Evolutionary conservation across 64 coral and sea anemone genomes (phyloP).

Genomic region (Actinia tenebrosa): DNA sequence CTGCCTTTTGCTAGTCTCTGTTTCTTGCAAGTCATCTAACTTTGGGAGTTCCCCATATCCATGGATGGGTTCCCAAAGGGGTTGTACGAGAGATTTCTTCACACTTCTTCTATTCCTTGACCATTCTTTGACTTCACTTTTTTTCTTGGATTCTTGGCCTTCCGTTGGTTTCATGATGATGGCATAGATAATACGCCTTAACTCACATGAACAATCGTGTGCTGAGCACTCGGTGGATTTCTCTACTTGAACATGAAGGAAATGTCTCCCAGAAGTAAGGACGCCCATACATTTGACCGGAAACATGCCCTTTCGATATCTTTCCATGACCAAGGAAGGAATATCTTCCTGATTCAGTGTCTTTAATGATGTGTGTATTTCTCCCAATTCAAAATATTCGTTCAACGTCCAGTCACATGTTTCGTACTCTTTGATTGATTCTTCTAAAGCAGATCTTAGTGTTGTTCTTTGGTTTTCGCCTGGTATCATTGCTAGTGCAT

Average conservation of each 20-base stretch:
- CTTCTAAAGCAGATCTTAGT: conserved; percentile 20
- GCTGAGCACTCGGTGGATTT: conserved; percentile 42
- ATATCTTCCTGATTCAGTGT: background rate
- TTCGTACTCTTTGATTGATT: conserved; percentile 47
- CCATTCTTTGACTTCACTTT: conserved; percentile 40
- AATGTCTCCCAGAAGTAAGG: conserved; percentile 20
- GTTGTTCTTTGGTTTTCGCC: background rate
- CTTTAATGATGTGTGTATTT: conserved; percentile 27
- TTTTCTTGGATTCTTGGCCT: background rate
- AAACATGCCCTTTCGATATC: conserved; percentile 49
- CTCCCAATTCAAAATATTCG: conserved; percentile 22
- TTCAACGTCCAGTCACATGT: conserved; percentile 27
- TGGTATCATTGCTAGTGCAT: conserved; percentile 21
- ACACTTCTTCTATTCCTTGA: conserved; percentile 34
- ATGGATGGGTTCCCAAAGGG: background rate
- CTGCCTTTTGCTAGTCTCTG: background rate
- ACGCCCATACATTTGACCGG: conserved; percentile 31
- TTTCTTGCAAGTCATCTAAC: conserved; percentile 20
- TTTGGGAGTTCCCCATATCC: conserved; percentile 22
- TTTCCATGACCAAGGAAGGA: conserved; percentile 25
- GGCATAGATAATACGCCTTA: conserved; percentile 49
- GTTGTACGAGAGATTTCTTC: conserved; percentile 15
- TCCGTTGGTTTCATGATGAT: background rate
- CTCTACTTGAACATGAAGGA: conserved; percentile 51
- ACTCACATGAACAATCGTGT: conserved; percentile 30